Evolutionary conservation across 2,113 vertebrate genomes (phyloP).

Genomic region (Cololabis saira): DNA sequence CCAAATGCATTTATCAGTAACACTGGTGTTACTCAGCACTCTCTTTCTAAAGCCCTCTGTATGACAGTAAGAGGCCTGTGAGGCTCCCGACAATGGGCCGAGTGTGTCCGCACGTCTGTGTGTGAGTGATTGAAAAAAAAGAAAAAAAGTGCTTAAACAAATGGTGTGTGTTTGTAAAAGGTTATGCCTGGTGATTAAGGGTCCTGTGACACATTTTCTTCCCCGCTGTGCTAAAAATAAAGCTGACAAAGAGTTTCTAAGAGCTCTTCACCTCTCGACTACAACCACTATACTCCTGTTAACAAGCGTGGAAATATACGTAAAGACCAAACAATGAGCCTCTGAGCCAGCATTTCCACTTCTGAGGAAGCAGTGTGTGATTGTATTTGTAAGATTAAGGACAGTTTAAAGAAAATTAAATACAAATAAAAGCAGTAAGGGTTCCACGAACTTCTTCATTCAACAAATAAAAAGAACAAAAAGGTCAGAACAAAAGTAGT

Average conservation of each 20-base stretch:
- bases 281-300: conserved; percentile 29
- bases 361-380: not conserved
- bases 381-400: not conserved
- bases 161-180: conserved; percentile 33
- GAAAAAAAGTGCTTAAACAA: conserved; percentile 31
- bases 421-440: not conserved
- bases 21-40: conserved; percentile 70
- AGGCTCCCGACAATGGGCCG: conserved; percentile 54
- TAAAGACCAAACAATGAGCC: conserved; percentile 1
- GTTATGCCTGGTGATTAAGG: conserved; percentile 56
- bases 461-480: no score
- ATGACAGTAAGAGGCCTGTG: conserved; percentile 63
- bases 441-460: no score
- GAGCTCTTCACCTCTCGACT: conserved; percentile 22
- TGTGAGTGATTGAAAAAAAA: conserved; percentile 31
- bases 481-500: no score
- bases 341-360: conserved; percentile 56
- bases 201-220: conserved; percentile 60
- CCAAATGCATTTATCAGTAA: conserved; percentile 64
- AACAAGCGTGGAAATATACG: conserved; percentile 32
- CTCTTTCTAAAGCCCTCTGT: conserved; percentile 55
- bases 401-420: not conserved
- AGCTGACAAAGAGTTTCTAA: conserved; percentile 54
- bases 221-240: conserved; percentile 57
- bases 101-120: conserved; percentile 46